These are phyloP conservation scores for Thaumatotibia leucotreta DNA, from an alignment of 1,140 invertebrate genomes.

Conservation along the genomic window DNA sequence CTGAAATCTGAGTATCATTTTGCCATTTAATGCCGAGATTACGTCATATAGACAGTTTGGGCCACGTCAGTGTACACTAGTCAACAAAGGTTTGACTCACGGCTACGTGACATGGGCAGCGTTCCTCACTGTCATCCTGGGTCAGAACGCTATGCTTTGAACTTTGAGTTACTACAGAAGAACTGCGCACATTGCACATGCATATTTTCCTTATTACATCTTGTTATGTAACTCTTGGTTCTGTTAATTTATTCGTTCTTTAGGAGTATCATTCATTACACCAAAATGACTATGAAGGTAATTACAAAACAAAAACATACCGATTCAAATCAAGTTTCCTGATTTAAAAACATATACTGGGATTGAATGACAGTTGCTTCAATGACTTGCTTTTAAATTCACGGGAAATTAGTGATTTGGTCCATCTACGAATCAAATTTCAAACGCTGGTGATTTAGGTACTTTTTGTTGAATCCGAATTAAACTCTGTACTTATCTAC, in stretches of 20 bases:
- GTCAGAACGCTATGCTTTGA: neutral
- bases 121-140: neutral
- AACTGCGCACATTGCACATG: neutral
- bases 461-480: neutral
- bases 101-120: neutral
- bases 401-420: neutral
- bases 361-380: too few species aligned
- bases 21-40: neutral
- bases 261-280: too few species aligned
- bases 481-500: neutral
- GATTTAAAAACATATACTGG: too few species aligned
- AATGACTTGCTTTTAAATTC: neutral
- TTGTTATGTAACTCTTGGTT: too few species aligned
- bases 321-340: too few species aligned
- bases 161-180: neutral
- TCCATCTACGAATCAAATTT: neutral
- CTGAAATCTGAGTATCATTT: neutral
- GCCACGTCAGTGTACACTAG: neutral
- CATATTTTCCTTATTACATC: too few species aligned
- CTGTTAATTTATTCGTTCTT: too few species aligned
- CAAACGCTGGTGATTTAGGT: neutral
- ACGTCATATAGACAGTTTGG: neutral
- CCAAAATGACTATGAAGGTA: too few species aligned
- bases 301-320: too few species aligned
- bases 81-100: constrained; percentile 5